Evolutionary conservation across 2,888 invertebrate species (phyloP).

Genomic region (Disparrhopalites patrizii): DNA sequence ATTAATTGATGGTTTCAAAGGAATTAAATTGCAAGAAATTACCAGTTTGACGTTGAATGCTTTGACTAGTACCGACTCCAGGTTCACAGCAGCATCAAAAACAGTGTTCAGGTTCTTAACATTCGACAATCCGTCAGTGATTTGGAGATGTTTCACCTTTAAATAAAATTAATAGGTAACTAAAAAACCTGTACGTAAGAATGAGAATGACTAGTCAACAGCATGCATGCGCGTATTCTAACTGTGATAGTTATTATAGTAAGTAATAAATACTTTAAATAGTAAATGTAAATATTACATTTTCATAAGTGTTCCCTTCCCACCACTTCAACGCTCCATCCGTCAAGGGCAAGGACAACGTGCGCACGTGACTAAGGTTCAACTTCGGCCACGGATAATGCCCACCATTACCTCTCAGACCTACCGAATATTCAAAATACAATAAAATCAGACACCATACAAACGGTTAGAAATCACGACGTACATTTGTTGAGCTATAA

Average conservation of each 20-base stretch:
- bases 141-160: slow-evolving; percentile 25
- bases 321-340: slow-evolving; percentile 30
- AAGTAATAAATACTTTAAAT: not conserved
- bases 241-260: too few species aligned
- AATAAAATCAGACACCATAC: too few species aligned
- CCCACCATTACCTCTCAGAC: slow-evolving; percentile 1
- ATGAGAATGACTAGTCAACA: too few species aligned
- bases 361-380: slow-evolving; percentile 24
- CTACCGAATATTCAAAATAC: too few species aligned
- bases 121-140: slow-evolving; percentile 38
- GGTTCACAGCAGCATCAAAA: slow-evolving; percentile 33
- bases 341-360: slow-evolving; percentile 35
- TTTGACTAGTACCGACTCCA: slow-evolving; percentile 35
- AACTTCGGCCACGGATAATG: slow-evolving; percentile 33
- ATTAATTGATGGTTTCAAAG: too few species aligned
- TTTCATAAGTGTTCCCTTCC: slow-evolving; percentile 5
- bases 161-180: not conserved
- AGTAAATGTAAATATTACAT: slow-evolving; percentile 5
- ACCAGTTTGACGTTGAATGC: slow-evolving; percentile 42
- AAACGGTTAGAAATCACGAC: too few species aligned
- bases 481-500: too few species aligned
- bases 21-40: too few species aligned
- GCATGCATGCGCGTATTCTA: too few species aligned
- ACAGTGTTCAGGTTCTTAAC: slow-evolving; percentile 33
- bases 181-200: too few species aligned